Conservation (phyloP, 2,797 vertebrate species). For the Gadopsis marmoratus region DNA sequence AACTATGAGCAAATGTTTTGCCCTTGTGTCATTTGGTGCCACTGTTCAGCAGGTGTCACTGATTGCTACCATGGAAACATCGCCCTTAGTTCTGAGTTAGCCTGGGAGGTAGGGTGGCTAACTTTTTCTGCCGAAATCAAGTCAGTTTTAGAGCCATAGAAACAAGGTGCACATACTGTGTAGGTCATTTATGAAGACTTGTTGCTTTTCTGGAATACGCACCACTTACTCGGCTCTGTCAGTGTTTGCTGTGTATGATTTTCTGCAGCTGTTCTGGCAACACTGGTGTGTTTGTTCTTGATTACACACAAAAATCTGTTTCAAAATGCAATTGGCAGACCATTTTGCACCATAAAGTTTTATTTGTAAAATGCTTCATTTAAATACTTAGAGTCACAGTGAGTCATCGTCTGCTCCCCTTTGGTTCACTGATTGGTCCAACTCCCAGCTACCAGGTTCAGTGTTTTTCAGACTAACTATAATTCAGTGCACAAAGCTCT, state of each 20-base stretch:
- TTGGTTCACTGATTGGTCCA: neutral
- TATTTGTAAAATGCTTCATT: neutral
- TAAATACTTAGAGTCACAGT: neutral
- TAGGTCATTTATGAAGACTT: neutral
- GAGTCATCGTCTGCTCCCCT: neutral
- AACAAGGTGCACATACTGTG: neutral
- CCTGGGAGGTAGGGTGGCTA: neutral
- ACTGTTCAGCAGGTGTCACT: conserved; percentile 1
- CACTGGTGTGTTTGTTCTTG: neutral
- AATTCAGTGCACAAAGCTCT: neutral
- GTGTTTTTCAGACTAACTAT: neutral
- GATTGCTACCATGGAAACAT: conserved; percentile 28
- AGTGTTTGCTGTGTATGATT: neutral
- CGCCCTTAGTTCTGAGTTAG: neutral
- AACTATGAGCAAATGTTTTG: neutral
- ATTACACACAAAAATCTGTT: neutral
- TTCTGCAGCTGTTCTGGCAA: neutral
- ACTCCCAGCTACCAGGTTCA: neutral
- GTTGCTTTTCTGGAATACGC: neutral
- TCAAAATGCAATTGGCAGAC: neutral
- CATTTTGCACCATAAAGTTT: neutral
- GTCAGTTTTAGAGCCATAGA: neutral
- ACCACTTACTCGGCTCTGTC: neutral
- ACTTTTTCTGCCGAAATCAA: neutral
- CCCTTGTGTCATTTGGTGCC: conserved; percentile 4